Base-by-base conservation (phyloP, 2,113 vertebrate species). In the Synodontis membranacea region DNA sequence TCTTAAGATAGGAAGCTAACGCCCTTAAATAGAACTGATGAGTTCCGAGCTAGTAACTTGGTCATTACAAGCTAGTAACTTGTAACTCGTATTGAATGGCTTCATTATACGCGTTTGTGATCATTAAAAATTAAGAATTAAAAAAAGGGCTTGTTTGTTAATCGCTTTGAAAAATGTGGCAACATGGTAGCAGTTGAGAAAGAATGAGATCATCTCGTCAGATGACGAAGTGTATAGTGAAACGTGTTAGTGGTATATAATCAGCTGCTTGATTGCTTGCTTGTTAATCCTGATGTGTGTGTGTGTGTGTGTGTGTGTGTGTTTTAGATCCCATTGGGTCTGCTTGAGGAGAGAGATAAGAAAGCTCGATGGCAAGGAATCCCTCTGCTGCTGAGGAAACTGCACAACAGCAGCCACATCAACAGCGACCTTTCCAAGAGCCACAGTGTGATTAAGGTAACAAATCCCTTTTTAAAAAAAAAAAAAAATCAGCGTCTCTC, bases 331-430 rank as follows among this genome's bases (percentile, higher is more conserved):
- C 96, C 97, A 76, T 96, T 94, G 91, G 95, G 94, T 52, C 95
- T 99, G 93, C 94, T 99, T 86, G 95, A 95, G 37, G 97, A 98
- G 86, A 95, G 97, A 88, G 97, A 99, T 89, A 99, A 97, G 90
- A 95, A 95, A 50, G 97, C 96, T 21, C 97, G 97, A 89, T 99
- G 98, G 98, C 96, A 97, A 88, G 97, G 98, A 89, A 98, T 99
- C 93, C 98, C 98, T 37, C 92, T 96, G 68, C 93, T 99, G 75
- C 92, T 99, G 86, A 96, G 97, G 92, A 97, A 96, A 91, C 94
- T 99, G 14, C 95, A 98, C 7, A 94, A 97, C 54, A 96, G 96
- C 88, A 99, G 97, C 91, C 96, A 99, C 88, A 97, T 96, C 46
- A 97, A 99, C 95, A 97, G 97, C 4, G 97, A 99, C 92, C 96